phyloP scores from a whole-genome alignment of 2,113 vertebrate genomes.

The Spheniscus mendiculus region DNA sequence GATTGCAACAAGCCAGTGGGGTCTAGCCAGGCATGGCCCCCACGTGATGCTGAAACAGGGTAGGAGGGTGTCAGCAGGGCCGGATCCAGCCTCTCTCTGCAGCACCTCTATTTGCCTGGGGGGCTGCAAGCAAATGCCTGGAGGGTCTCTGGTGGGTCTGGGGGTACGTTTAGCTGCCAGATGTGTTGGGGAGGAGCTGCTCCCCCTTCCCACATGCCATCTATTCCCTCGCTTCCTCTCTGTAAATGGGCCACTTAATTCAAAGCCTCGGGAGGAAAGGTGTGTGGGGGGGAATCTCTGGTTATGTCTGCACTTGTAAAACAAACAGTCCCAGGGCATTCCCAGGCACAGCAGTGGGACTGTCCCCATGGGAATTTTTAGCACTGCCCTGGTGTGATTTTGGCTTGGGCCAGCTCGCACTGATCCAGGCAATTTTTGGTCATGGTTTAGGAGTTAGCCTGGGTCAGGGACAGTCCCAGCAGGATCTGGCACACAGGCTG shows the following conservation, averaged over 20 bases:
- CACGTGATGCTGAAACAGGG: background rate
- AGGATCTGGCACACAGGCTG: background rate
- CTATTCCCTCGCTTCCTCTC: background rate
- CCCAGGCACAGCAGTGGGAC: background rate
- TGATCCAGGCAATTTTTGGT: background rate
- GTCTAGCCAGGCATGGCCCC: background rate
- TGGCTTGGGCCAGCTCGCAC: background rate
- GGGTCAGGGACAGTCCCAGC: background rate
- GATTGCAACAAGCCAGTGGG: background rate
- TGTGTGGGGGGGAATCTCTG: background rate
- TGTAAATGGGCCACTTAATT: background rate
- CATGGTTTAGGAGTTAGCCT: background rate
- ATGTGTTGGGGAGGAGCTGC: background rate
- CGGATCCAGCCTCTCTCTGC: background rate
- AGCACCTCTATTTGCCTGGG: background rate
- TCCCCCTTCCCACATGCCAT: background rate
- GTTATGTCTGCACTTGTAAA: background rate
- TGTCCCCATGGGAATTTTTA: background rate
- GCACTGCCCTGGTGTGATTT: background rate
- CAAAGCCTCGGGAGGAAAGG: background rate
- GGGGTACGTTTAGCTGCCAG: background rate
- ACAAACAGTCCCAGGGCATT: constrained; percentile 17
- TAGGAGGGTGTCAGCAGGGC: background rate
- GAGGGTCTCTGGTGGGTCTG: background rate
- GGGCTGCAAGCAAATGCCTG: background rate